Evolutionary conservation across 2,113 vertebrate species (phyloP).

Genomic region (human (Homo sapiens)): GRCh38 chr7:25920501-25921000

Average conservation of each 20-base stretch:
- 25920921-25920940: not conserved
- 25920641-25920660: too few relatives aligned
- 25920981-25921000: not conserved
- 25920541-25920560: not conserved
- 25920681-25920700: not conserved
- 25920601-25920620: not conserved
- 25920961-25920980: not conserved
- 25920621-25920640: not conserved
- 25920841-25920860: not conserved
- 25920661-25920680: not conserved
- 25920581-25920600: not conserved
- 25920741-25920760: not conserved
- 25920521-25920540: not conserved
- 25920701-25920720: not conserved
- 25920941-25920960: not conserved
- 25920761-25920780: not conserved
- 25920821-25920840: not conserved
- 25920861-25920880: not conserved
- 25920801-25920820: not conserved
- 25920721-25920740: not conserved
- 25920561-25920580: not conserved
- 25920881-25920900: not conserved
- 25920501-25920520: not conserved
- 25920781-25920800: not conserved
- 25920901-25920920: not conserved